Conservation (phyloP, 2,113 vertebrate species). For the Microtus ochrogaster region DNA sequence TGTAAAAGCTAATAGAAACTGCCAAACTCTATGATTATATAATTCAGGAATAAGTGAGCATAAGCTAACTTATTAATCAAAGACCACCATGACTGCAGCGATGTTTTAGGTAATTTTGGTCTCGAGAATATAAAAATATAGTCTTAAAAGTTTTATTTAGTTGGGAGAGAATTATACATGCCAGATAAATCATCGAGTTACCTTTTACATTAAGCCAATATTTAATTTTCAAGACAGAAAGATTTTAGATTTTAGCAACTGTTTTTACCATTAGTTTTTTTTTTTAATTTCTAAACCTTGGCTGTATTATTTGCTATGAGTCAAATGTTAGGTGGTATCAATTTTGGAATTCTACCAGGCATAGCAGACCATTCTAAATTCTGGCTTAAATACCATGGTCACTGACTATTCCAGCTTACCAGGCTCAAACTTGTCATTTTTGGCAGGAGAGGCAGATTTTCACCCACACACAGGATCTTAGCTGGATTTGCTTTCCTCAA, state of each 20-base stretch:
- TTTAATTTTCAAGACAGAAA: conserved; percentile 60
- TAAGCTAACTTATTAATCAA: conserved; percentile 24
- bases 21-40: conserved; percentile 28
- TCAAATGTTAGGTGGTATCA: conserved; percentile 67
- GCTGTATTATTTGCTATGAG: conserved; percentile 56
- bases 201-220: conserved; percentile 31
- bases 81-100: conserved; percentile 54
- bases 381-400: conserved; percentile 73
- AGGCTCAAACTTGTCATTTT: conserved; percentile 72
- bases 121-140: conserved; percentile 42
- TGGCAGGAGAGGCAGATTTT: conserved; percentile 76
- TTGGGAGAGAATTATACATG: conserved; percentile 28
- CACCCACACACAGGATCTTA: conserved; percentile 53
- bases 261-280: not conserved
- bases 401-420: not conserved
- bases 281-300: not conserved
- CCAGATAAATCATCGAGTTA: conserved; percentile 43
- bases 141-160: conserved; percentile 44
- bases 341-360: conserved; percentile 75
- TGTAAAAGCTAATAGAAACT: conserved; percentile 47
- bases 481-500: conserved; percentile 52
- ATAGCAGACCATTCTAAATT: conserved; percentile 71
- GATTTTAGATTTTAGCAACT: conserved; percentile 7
- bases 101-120: conserved; percentile 38
- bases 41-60: not conserved